phyloP scores from a whole-genome alignment of 2,113 vertebrate genomes.

The Tautogolabrus adspersus region DNA sequence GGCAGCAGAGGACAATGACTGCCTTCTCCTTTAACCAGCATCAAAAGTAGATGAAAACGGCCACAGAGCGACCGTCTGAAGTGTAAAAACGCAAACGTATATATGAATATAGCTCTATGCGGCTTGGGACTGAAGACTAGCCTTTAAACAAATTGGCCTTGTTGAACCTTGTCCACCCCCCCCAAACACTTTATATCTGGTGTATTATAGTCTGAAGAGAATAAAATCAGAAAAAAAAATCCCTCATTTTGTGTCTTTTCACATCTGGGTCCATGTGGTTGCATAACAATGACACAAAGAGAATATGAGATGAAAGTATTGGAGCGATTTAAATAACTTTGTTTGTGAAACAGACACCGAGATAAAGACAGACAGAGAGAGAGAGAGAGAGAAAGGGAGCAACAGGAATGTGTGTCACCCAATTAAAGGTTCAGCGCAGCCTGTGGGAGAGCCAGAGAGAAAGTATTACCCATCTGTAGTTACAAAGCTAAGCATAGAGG shows the following conservation, averaged over 20 bases:
- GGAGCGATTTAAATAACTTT: slow-evolving; percentile 80
- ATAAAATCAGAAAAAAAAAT: slow-evolving; percentile 53
- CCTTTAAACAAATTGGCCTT: slow-evolving; percentile 77
- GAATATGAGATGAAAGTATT: slow-evolving; percentile 85
- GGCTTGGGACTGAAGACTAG: slow-evolving; percentile 48
- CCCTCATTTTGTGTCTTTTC: slow-evolving; percentile 66
- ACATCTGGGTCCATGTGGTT: slow-evolving; percentile 72
- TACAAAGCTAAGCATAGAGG: slow-evolving; percentile 43
- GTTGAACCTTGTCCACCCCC: slow-evolving; percentile 50
- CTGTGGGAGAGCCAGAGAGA: slow-evolving; percentile 64
- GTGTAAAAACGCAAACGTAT: slow-evolving; percentile 87
- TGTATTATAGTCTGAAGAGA: slow-evolving; percentile 64
- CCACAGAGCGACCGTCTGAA: slow-evolving; percentile 85
- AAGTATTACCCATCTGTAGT: slow-evolving; percentile 60
- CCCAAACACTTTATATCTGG: slow-evolving; percentile 36
- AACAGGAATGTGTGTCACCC: slow-evolving; percentile 69
- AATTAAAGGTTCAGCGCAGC: slow-evolving; percentile 75
- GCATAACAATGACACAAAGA: slow-evolving; percentile 81
- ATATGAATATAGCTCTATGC: slow-evolving; percentile 85
- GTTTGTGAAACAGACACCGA: slow-evolving; percentile 57
- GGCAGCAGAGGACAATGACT: slow-evolving; percentile 88
- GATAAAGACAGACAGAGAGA: slow-evolving; percentile 11
- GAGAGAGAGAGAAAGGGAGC: slow-evolving; percentile 28
- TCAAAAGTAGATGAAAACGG: slow-evolving; percentile 87
- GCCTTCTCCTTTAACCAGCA: slow-evolving; percentile 88